Percentiles rank a stretch among this genome's conserved stretches.
Evolutionary conservation across 2,113 vertebrate species (phyloP).

Genomic region (Platysternon megacephalum): DNA sequence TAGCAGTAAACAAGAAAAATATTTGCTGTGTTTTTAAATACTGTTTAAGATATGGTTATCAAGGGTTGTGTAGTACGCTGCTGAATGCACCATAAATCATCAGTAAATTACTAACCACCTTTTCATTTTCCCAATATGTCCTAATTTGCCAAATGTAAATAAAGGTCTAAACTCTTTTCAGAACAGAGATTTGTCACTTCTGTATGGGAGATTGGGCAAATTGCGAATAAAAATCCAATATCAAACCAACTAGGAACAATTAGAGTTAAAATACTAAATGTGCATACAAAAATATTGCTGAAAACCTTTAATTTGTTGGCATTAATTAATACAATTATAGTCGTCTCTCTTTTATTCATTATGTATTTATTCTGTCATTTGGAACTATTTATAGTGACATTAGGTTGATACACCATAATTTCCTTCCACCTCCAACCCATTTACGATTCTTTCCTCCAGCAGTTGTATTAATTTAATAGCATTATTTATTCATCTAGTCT

Average conservation of each 20-base stretch:
- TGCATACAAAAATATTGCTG: conserved; percentile 69
- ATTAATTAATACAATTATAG: conserved; percentile 73
- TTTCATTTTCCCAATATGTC: conserved; percentile 40
- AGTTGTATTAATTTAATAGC: conserved; percentile 24
- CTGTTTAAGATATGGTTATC: not conserved
- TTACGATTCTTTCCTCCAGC: conserved; percentile 43
- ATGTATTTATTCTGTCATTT: conserved; percentile 72
- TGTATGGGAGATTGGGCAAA: conserved; percentile 12
- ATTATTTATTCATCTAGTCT: conserved; percentile 1
- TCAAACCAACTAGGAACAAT: conserved; percentile 11
- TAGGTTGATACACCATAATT: conserved; percentile 69
- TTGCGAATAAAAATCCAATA: conserved; percentile 20
- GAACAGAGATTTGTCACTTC: conserved; percentile 24
- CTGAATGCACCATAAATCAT: not conserved
- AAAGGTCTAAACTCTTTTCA: conserved; percentile 28
- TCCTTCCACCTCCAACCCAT: conserved; percentile 72
- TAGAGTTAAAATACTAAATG: conserved; percentile 49
- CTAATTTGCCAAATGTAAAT: conserved; percentile 61
- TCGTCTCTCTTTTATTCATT: conserved; percentile 61
- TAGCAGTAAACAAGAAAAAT: not conserved
- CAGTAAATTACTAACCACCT: conserved; percentile 44
- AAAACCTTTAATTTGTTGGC: conserved; percentile 75
- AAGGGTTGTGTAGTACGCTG: not conserved
- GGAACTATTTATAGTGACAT: conserved; percentile 67
- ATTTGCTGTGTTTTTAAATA: not conserved